Conservation (phyloP, 92 coral and sea anemone genomes). For the Nematostella vectensis region DNA sequence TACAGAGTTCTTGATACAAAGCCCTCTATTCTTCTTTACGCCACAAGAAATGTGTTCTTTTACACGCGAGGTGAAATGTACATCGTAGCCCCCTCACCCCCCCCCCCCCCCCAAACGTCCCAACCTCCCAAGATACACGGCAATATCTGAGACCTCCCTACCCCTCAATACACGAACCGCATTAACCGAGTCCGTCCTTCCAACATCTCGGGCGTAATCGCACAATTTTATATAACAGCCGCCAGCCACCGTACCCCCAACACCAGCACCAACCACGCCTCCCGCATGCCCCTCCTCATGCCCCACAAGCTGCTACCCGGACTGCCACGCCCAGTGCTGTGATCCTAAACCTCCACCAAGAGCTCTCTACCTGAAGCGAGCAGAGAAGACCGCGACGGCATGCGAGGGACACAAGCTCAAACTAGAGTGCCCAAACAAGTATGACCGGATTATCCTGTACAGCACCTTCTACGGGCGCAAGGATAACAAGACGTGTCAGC, state of each 20-base stretch:
- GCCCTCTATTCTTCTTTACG: no score
- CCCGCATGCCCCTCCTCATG: conserved; percentile 68
- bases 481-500: conserved; percentile 63
- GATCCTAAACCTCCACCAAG: conserved; percentile 77
- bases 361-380: conserved; percentile 51
- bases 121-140: no score
- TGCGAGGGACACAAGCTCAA: conserved; percentile 81
- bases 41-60: no score
- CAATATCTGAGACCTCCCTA: no score
- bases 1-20: no score
- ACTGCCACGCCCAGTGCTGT: conserved; percentile 50
- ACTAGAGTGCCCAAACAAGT: conserved; percentile 68
- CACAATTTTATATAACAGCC: no score
- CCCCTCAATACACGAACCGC: no score
- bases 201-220: no score
- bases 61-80: no score
- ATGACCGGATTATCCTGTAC: conserved; percentile 73
- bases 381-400: conserved; percentile 55
- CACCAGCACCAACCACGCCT: conserved; percentile 35
- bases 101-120: no score
- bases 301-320: conserved; percentile 55
- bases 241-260: not conserved
- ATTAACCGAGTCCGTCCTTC: no score
- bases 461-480: conserved; percentile 88
- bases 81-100: no score